Percentiles rank a stretch among this genome's conserved stretches.
These are phyloP conservation scores for Andrena marginata DNA, from an alignment of 2,888 invertebrate species.

Conservation along the genomic window DNA sequence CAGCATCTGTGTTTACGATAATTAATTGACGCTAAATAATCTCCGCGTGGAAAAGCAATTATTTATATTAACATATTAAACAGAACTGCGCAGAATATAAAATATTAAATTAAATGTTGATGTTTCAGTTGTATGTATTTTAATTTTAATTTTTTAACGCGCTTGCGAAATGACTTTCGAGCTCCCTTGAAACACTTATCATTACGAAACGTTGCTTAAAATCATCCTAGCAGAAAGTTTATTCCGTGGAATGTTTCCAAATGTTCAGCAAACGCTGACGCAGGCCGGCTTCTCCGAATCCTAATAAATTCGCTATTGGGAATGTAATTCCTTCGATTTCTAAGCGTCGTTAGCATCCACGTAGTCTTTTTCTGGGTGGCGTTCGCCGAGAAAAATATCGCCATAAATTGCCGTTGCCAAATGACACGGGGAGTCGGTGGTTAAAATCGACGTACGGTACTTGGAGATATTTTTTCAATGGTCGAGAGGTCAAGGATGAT, in stretches of 20 bases:
- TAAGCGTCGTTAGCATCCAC: constrained; percentile 14
- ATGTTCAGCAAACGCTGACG: not conserved
- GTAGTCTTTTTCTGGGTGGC: not conserved
- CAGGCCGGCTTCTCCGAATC: not conserved
- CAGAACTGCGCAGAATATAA: too few relatives aligned
- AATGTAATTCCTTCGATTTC: constrained; percentile 7
- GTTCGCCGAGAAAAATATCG: not conserved
- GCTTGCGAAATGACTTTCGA: not conserved
- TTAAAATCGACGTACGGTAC: constrained; percentile 50
- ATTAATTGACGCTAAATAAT: too few relatives aligned
- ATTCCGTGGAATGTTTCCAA: constrained; percentile 9
- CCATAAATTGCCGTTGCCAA: constrained; percentile 34
- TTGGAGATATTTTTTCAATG: constrained; percentile 35
- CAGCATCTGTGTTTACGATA: too few relatives aligned
- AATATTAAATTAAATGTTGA: too few relatives aligned
- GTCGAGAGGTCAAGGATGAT: constrained; percentile 59
- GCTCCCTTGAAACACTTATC: not conserved
- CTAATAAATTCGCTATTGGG: constrained; percentile 19
- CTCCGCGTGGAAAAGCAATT: too few relatives aligned
- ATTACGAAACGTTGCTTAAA: constrained; percentile 3
- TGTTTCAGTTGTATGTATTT: too few relatives aligned
- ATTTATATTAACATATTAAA: too few relatives aligned
- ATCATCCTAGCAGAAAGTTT: not conserved
- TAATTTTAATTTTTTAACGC: too few relatives aligned
- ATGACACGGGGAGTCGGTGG: not conserved